These are phyloP conservation scores for Falco peregrinus DNA, from an alignment of 2,797 vertebrate species.

Conservation along the genomic window DNA sequence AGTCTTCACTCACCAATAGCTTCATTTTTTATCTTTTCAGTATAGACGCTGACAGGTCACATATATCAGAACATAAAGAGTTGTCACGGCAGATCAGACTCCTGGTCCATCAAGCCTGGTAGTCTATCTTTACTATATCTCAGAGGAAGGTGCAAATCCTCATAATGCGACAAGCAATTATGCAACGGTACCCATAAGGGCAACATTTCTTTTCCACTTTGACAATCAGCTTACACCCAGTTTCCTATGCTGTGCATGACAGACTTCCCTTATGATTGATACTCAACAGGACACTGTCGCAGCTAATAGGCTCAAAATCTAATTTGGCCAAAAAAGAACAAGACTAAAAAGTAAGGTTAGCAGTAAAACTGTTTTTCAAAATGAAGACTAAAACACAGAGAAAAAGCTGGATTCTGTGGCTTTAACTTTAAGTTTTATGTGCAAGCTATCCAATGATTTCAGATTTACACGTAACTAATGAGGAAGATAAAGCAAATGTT, in stretches of 20 bases:
- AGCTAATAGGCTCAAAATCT: slow-evolving; percentile 4
- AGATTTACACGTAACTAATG: not conserved
- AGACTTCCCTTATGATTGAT: not conserved
- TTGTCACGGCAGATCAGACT: slow-evolving; percentile 20
- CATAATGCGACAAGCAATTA: not conserved
- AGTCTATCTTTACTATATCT: not conserved
- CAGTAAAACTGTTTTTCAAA: not conserved
- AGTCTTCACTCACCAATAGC: not conserved
- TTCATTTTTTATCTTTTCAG: not conserved
- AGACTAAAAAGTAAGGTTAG: not conserved
- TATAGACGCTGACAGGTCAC: slow-evolving; percentile 29
- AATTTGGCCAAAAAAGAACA: not conserved
- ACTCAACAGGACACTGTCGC: not conserved
- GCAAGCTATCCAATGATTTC: not conserved
- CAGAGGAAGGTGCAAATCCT: slow-evolving; percentile 30
- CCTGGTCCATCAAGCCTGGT: not conserved
- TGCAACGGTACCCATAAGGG: not conserved
- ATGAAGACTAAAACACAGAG: not conserved
- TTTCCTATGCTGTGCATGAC: not conserved
- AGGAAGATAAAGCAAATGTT: not conserved
- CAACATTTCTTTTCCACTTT: not conserved
- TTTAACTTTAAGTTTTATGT: not conserved
- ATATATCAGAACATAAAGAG: slow-evolving; percentile 17
- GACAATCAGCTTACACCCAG: not conserved
- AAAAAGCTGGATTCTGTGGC: not conserved